Evolutionary conservation across 2,113 vertebrate species (phyloP), one percentile per base, ranked within the genome.

Genomic region (Pachypanchax playfairii): DNA sequence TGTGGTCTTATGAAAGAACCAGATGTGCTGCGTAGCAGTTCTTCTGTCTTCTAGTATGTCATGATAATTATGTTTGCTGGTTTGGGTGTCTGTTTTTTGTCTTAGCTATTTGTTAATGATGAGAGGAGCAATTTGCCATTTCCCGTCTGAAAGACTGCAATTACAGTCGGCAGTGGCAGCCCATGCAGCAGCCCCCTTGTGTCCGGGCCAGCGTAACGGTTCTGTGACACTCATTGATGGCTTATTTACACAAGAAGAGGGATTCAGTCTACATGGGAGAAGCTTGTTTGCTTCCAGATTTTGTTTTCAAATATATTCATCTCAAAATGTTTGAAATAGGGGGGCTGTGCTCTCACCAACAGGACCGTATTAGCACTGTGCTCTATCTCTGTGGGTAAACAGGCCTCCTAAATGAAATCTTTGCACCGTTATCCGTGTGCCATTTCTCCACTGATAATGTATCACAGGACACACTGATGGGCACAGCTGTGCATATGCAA

Each of bases 81-180:
- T 60, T 80, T 47, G 63, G 70, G 33, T 80, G 80, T 83, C 76
- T 83, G 74, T 63, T 82, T 75, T 84, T 24, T 75, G 76, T 84
- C 78, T 67, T 72, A 56, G 73, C 63, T 70, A 68, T 44, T 83
- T 85, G 85, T 81, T 91, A 90, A 90, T 88, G 89, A 90, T 84
- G 83, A 90, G 82, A 84, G 66, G 72, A 84, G 79, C 81, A 89
- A 85, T 88, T 91, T 88, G 85, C 86, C 85, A 73, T 85, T 90
- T 91, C 87, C 86, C 54, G 73, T 90, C 77, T 73, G 79, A 88
- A 85, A 90, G 77, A 86, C 84, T 84, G 80, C 83, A 84, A 85
- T 90, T 90, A 85, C 66, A 77, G 75, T 82, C 70, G 25, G 77
- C 77, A 44, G 66, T 73, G 44, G 74, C 73, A 48, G 74, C 71